Evolutionary conservation across 2,888 invertebrate genomes (phyloP).

Genomic region (Clepsis dumicolana): DNA sequence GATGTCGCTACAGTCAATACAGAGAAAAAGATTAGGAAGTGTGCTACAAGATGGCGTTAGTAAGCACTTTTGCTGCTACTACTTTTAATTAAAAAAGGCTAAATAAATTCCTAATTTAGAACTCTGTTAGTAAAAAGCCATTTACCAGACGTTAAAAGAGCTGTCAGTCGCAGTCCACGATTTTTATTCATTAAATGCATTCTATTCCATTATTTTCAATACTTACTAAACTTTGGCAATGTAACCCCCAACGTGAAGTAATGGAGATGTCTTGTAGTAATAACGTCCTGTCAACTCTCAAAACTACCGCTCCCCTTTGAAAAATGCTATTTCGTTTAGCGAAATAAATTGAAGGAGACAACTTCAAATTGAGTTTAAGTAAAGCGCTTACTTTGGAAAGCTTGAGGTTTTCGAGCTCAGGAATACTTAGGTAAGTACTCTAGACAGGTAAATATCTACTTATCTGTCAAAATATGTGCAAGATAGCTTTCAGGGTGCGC

Average conservation of each 20-base stretch:
- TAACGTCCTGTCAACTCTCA: slow-evolving; percentile 61
- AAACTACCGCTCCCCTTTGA: slow-evolving; percentile 60
- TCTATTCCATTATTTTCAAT: slow-evolving; percentile 35
- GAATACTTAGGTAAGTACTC: too few relatives aligned
- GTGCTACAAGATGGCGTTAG: not conserved
- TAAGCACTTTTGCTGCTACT: not conserved
- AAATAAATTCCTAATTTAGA: too few relatives aligned
- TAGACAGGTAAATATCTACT: not conserved
- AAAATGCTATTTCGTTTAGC: slow-evolving; percentile 58
- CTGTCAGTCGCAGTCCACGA: not conserved
- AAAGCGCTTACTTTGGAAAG: slow-evolving; percentile 24
- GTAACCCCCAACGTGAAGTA: slow-evolving; percentile 46
- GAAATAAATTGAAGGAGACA: slow-evolving; percentile 61
- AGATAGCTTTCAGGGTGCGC: too few relatives aligned
- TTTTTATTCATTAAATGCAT: slow-evolving; percentile 21
- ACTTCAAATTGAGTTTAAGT: slow-evolving; percentile 45
- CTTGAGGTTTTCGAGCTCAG: slow-evolving; percentile 10
- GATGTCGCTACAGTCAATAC: not conserved
- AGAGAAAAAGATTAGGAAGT: not conserved
- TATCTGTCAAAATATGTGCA: not conserved
- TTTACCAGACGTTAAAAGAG: not conserved
- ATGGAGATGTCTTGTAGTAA: slow-evolving; percentile 68
- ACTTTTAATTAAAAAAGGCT: too few relatives aligned
- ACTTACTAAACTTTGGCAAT: slow-evolving; percentile 26
- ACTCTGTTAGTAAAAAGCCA: not conserved